Percentiles rank a stretch among this genome's conserved stretches.
These are phyloP conservation scores for Scomber colias DNA, from an alignment of 2,113 vertebrate species.

Conservation along the genomic window DNA sequence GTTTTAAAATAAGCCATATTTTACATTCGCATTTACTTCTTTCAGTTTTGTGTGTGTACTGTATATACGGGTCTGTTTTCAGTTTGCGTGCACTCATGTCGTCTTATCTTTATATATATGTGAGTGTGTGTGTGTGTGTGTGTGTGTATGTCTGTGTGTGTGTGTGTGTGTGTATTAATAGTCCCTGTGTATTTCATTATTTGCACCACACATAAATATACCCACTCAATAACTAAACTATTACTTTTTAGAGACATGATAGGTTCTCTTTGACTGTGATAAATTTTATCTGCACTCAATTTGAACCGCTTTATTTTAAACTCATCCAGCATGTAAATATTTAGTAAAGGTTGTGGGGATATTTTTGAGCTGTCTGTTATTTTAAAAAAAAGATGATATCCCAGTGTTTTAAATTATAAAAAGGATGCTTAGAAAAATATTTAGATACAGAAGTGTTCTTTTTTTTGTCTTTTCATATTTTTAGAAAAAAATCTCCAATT, in stretches of 20 bases:
- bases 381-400: slow-evolving; percentile 23
- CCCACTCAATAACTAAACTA: slow-evolving; percentile 1
- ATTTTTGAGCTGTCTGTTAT: slow-evolving; percentile 19
- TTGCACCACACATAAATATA: slow-evolving; percentile 36
- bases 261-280: slow-evolving; percentile 1
- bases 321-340: slow-evolving; percentile 29
- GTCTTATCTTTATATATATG: slow-evolving; percentile 25
- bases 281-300: slow-evolving; percentile 17
- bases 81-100: slow-evolving; percentile 43
- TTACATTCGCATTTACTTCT: slow-evolving; percentile 34
- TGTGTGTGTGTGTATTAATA: slow-evolving; percentile 53
- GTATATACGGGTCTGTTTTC: slow-evolving; percentile 39
- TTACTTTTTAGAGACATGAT: slow-evolving; percentile 43
- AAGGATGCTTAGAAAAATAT: slow-evolving; percentile 16
- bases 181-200: slow-evolving; percentile 51
- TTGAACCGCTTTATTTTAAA: slow-evolving; percentile 40
- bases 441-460: slow-evolving; percentile 1
- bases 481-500: slow-evolving; percentile 24
- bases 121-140: slow-evolving; percentile 12
- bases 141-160: slow-evolving; percentile 10
- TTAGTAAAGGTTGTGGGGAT: slow-evolving; percentile 13
- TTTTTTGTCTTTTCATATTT: slow-evolving; percentile 18
- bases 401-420: slow-evolving; percentile 26
- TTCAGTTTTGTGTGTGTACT: slow-evolving; percentile 36
- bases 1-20: slow-evolving; percentile 46